Evolutionary conservation across 2,888 invertebrate species (phyloP), one percentile per base, ranked within the genome.

Genomic region (Oligia strigilis): DNA sequence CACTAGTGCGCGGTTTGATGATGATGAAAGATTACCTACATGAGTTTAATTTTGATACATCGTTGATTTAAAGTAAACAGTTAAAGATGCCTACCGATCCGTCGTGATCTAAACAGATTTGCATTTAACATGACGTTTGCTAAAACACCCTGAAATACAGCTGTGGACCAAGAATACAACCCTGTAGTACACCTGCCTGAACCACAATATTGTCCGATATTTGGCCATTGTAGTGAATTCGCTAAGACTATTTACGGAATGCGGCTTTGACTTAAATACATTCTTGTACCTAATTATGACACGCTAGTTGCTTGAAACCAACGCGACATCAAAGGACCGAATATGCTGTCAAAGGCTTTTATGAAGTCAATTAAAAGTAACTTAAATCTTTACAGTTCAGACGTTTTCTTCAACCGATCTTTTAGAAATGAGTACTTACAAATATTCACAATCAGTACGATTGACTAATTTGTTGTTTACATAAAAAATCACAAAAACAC

Each of bases 121-220:
- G 13, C 19, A 62, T 52, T 49, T n/a, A 29, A n/a, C 9, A 62
- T 62, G 11, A 40, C 23, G 19, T 64, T 23, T 58, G 1, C 17
- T 19, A 52, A 14, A 49, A 64, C 17, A 55, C 23, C 6, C 4
- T 40, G 29, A 66, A 49, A 79, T 40, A 23, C 3, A 36, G 58
- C 11, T 60, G 29, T 49, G 49, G 72, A 72, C 49, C 14, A n/a
- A 81, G 29, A 60, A 66, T 58, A 29, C 0, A 4, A 36, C 74
- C 74, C 29, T 52, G 36, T n/a, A 6, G 66, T 82, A 74, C 66
- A 14, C 66, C 82, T 49, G 17, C 23, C 23, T 13, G 4, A 40
- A 23, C 14, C 9, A 6, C 17, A 13, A 49, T 65, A 40, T 72
- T 58, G 0, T 23, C 46, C 13, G 19, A 65, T 40, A 40, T 17